A percentile compares a stretch with the other conserved stretches of the same genome.
Conservation (phyloP, 1,140 invertebrate genomes). For the Drosophila sturtevanti region DNA sequence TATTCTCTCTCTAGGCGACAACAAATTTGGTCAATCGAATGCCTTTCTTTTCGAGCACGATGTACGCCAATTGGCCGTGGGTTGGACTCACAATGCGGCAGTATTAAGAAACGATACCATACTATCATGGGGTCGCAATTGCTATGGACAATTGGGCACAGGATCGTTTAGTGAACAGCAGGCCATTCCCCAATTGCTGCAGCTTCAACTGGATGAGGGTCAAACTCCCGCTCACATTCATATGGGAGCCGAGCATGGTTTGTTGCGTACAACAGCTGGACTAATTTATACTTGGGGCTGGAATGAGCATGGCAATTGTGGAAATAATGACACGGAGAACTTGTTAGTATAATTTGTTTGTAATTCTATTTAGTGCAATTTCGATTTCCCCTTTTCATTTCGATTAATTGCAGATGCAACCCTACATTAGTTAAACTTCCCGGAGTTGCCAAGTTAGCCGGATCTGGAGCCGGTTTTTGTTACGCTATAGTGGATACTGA, state of each 20-base stretch:
- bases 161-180: slow-evolving; percentile 50
- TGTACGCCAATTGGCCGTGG: slow-evolving; percentile 85
- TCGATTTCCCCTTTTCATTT: slow-evolving; percentile 3
- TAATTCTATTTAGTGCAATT: background rate
- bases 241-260: slow-evolving; percentile 91
- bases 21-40: slow-evolving; percentile 87
- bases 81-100: slow-evolving; percentile 89
- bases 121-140: slow-evolving; percentile 91
- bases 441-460: slow-evolving; percentile 58
- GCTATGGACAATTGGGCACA: slow-evolving; percentile 89
- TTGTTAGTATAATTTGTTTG: background rate
- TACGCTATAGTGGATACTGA: slow-evolving; percentile 63
- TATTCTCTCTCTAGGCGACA: slow-evolving; percentile 88
- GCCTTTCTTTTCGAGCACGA: slow-evolving; percentile 71
- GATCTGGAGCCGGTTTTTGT: slow-evolving; percentile 77
- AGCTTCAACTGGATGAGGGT: slow-evolving; percentile 44
- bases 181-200: slow-evolving; percentile 52
- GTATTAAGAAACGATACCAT: slow-evolving; percentile 85
- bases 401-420: slow-evolving; percentile 50
- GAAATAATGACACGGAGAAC: slow-evolving; percentile 85
- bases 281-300: slow-evolving; percentile 92
- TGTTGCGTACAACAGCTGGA: slow-evolving; percentile 84
- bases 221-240: slow-evolving; percentile 83
- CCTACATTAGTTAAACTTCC: slow-evolving; percentile 62
- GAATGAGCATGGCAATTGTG: slow-evolving; percentile 96